Base-by-base conservation (phyloP, 2,113 vertebrate species). In the Charadrius vociferus region DNA sequence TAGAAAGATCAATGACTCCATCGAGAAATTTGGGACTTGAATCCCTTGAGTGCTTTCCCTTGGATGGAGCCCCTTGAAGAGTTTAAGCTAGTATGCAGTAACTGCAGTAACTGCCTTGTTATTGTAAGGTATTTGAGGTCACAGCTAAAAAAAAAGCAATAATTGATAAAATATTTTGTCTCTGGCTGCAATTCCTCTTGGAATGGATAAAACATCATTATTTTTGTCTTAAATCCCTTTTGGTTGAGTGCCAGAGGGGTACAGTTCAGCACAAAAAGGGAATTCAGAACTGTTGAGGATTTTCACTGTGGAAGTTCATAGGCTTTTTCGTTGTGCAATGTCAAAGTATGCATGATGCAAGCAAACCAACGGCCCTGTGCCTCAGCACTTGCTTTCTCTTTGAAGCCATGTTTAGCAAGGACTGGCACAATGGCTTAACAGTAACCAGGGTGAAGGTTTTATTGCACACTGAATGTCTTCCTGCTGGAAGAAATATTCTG, bases 401-500 rank as follows among this genome's bases (percentile, higher is more conserved):
- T n/a, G 24, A 75, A 81, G 29, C 47, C 43, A 1, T 8, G 2
- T 52, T 77, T 27, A 72, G 30, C 62, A 70, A 63, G 90, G 53
- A 32, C 41, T 94, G 41, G 43, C 43, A 52, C 61, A 30, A 34
- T 19, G 50, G 55, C 63, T 85, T 41, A 53, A 24, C 27, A 41
- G 89, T 9, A 67, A 74, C 20, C 67, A 52, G n/a, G 36, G 36
- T 89, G n/a, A 93, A 82, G 68, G 7, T 56, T 97, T 96, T 86
- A 58, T 49, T 86, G 55, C 62, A 84, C 59, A 9, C 30, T 34
- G 93, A 93, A 79, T 41, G 16, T 65, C 27, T 91, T 94, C 86
- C 43, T 81, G 14, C 61, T 96, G 55, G 27, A 94, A 93, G 88
- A 96, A 92, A 87, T 87, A 65, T 82, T 70, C 81, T 81, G 84